phyloP scores from a whole-genome alignment of 1,140 invertebrate species.

The Zaprionus vittiger region DNA sequence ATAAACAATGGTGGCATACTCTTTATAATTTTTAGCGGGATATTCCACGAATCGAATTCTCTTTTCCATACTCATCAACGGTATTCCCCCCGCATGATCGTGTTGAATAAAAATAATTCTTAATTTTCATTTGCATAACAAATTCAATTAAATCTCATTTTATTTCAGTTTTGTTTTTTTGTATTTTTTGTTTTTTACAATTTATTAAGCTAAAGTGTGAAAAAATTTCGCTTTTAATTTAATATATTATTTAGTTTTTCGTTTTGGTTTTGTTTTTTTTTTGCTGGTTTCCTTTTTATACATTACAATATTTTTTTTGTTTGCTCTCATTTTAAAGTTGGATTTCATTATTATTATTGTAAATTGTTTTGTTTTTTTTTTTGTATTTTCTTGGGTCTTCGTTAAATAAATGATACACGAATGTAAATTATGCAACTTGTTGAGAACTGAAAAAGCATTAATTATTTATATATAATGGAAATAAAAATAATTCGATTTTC shows the following conservation, averaged over 20 bases:
- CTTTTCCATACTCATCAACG: not conserved
- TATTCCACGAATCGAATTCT: not conserved
- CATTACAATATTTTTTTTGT: constrained; percentile 55
- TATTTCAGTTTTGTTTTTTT: constrained; percentile 82
- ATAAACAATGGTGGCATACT: not conserved
- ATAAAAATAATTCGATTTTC: constrained; percentile 68
- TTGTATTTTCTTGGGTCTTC: constrained; percentile 47
- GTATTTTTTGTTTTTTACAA: constrained; percentile 81
- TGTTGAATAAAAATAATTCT: constrained; percentile 18
- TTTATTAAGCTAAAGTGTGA: constrained; percentile 85
- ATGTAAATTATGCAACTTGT: constrained; percentile 79
- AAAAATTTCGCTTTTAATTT: constrained; percentile 84
- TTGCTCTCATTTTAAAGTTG: constrained; percentile 44
- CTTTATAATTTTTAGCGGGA: too few relatives aligned
- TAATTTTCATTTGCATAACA: constrained; percentile 84
- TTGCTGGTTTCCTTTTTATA: constrained; percentile 43
- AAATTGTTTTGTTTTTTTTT: constrained; percentile 50
- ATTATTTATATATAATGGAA: constrained; percentile 83
- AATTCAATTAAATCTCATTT: constrained; percentile 85
- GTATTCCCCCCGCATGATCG: not conserved
- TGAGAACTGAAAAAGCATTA: constrained; percentile 82
- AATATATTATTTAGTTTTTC: constrained; percentile 56
- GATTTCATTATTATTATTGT: constrained; percentile 47
- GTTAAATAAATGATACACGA: constrained; percentile 72
- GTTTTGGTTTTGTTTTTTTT: constrained; percentile 44